phyloP scores from a whole-genome alignment of 2,797 vertebrate genomes.

The Phalloptychus januarius region DNA sequence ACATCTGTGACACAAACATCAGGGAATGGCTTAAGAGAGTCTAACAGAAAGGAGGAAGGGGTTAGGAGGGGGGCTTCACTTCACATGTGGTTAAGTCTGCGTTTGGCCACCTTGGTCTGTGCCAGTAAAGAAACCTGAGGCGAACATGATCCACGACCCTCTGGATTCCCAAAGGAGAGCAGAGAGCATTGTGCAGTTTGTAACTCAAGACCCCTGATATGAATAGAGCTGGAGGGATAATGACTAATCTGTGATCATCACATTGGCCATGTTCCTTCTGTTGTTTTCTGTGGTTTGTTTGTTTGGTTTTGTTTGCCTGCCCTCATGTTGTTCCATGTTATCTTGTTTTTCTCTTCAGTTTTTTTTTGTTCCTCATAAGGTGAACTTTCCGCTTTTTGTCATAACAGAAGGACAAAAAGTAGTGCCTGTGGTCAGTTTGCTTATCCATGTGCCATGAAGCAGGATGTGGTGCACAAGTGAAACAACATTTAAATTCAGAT shows the following conservation, averaged over 20 bases:
- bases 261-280: conserved; percentile 64
- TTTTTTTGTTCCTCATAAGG: conserved; percentile 36
- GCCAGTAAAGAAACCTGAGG: conserved; percentile 51
- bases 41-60: conserved; percentile 47
- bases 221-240: conserved; percentile 68
- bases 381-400: conserved; percentile 37
- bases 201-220: conserved; percentile 69
- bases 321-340: conserved; percentile 26
- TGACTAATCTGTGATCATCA: conserved; percentile 71
- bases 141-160: conserved; percentile 69
- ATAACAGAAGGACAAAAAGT: conserved; percentile 1
- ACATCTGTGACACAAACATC: conserved; percentile 69
- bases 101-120: conserved; percentile 38
- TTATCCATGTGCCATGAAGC: conserved; percentile 18
- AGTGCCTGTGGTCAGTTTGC: conserved; percentile 3
- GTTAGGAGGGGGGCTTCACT: conserved; percentile 31
- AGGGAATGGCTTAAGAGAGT: conserved; percentile 42
- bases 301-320: conserved; percentile 43
- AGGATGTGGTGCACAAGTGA: not conserved
- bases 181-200: conserved; percentile 62
- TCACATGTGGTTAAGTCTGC: conserved; percentile 68
- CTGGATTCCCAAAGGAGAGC: conserved; percentile 31
- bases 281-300: conserved; percentile 48
- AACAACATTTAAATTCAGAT: conserved; percentile 11
- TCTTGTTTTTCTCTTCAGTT: conserved; percentile 27